A percentile compares a stretch with the other conserved stretches of the same genome.
These are phyloP conservation scores for Eustalomyia histrio DNA, from an alignment of 2,888 invertebrate species.

Conservation along the genomic window DNA sequence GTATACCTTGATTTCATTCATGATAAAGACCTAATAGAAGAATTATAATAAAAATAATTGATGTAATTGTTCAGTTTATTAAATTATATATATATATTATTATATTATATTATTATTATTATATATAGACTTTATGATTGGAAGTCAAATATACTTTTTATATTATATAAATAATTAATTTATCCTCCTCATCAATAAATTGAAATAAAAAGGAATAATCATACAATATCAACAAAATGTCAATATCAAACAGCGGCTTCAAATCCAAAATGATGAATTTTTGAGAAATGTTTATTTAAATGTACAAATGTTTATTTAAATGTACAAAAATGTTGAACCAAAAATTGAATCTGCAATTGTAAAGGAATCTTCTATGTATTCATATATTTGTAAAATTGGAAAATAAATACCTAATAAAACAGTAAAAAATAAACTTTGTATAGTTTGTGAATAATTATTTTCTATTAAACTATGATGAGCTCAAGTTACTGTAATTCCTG, in stretches of 20 bases:
- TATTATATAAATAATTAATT: conserved; percentile 82
- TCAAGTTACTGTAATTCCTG: conserved; percentile 85
- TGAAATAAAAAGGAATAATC: conserved; percentile 83
- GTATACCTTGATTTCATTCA: conserved; percentile 83
- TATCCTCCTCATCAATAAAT: conserved; percentile 86
- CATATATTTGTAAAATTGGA: conserved; percentile 84
- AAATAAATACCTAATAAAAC: conserved; percentile 84
- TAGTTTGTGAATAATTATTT: conserved; percentile 80
- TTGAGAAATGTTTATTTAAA: conserved; percentile 80
- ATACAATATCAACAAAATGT: conserved; percentile 85
- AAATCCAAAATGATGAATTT: conserved; percentile 83
- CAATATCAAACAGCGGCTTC: conserved; percentile 85
- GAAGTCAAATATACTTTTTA: conserved; percentile 86
- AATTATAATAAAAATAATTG: conserved; percentile 80
- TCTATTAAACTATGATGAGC: conserved; percentile 82
- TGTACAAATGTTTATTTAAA: no score
- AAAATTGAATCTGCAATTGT: conserved; percentile 83
- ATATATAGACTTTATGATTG: conserved; percentile 85
- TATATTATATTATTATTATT: no score
- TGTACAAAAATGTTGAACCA: conserved; percentile 86
- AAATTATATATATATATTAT: conserved; percentile 82
- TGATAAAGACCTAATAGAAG: conserved; percentile 81
- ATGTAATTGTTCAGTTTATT: conserved; percentile 70
- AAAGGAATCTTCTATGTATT: conserved; percentile 85
- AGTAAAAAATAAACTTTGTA: conserved; percentile 81